Conservation (phyloP, 2,888 invertebrate species). For the Chloroclystis v-ata region DNA sequence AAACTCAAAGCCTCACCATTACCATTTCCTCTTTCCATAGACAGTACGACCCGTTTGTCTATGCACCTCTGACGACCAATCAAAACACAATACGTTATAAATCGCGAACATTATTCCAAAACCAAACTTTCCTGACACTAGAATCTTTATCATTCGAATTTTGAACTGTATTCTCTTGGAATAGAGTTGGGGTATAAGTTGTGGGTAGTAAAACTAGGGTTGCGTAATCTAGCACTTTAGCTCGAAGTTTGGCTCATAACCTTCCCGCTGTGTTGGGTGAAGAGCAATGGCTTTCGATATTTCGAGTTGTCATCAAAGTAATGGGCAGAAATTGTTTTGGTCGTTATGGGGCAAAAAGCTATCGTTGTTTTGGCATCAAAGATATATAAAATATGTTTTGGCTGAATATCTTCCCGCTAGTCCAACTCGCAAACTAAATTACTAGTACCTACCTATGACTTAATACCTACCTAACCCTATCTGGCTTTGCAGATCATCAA, state of each 20-base stretch:
- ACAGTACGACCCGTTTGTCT: constrained; percentile 59
- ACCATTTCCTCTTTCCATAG: constrained; percentile 65
- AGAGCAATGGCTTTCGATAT: constrained; percentile 32
- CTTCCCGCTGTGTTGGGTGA: constrained; percentile 33
- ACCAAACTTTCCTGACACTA: constrained; percentile 14
- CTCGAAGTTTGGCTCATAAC: constrained; percentile 33
- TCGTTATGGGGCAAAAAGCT: too few relatives aligned
- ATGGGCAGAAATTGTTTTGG: too few relatives aligned
- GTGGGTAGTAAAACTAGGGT: constrained; percentile 7
- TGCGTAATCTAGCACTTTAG: constrained; percentile 26
- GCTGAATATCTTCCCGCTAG: too few relatives aligned
- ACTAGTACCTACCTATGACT: too few relatives aligned
- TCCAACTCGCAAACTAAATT: too few relatives aligned
- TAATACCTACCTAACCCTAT: too few relatives aligned
- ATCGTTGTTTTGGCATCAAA: too few relatives aligned
- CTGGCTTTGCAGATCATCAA: too few relatives aligned
- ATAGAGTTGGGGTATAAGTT: constrained; percentile 1
- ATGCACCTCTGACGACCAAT: constrained; percentile 58
- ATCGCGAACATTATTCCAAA: constrained; percentile 43
- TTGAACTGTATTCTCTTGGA: constrained; percentile 6
- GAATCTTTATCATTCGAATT: background rate
- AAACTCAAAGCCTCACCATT: constrained; percentile 63
- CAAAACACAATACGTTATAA: constrained; percentile 77
- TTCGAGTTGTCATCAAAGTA: constrained; percentile 17
- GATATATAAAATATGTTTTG: too few relatives aligned